Evolutionary conservation across 2,113 vertebrate species (phyloP).

Genomic region (Oryzias melastigma): DNA sequence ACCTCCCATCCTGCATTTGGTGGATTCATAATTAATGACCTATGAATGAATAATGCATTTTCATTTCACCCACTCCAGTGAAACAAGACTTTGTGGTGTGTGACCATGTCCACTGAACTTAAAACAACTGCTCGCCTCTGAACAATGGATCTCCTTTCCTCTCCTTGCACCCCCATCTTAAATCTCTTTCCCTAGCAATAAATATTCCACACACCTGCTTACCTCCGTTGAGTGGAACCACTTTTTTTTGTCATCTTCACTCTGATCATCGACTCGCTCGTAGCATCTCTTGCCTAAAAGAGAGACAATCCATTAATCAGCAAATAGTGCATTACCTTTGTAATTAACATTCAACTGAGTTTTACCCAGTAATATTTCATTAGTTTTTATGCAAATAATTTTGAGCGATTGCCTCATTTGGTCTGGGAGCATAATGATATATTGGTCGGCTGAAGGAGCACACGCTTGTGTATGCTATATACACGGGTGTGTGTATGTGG

Average conservation of each 20-base stretch:
- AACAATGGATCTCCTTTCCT: slow-evolving; percentile 31
- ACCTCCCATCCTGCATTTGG: slow-evolving; percentile 57
- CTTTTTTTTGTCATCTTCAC: slow-evolving; percentile 35
- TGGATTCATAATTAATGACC: slow-evolving; percentile 76
- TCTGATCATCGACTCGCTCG: slow-evolving; percentile 54
- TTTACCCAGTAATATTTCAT: slow-evolving; percentile 93
- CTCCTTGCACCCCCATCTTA: not conserved
- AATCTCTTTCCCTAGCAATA: slow-evolving; percentile 17
- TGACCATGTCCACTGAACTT: slow-evolving; percentile 64
- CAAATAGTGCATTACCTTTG: slow-evolving; percentile 96
- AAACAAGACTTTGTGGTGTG: slow-evolving; percentile 63
- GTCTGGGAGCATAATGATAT: slow-evolving; percentile 85
- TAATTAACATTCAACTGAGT: slow-evolving; percentile 96
- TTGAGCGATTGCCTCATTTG: slow-evolving; percentile 97
- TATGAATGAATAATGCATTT: slow-evolving; percentile 76
- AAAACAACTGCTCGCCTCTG: slow-evolving; percentile 45
- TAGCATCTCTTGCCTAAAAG: slow-evolving; percentile 66
- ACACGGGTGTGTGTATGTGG: slow-evolving; percentile 2
- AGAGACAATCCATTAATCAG: slow-evolving; percentile 96
- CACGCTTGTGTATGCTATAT: not conserved
- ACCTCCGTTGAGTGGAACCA: slow-evolving; percentile 32
- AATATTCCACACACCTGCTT: slow-evolving; percentile 49
- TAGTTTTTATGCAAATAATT: slow-evolving; percentile 98
- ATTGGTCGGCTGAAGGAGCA: slow-evolving; percentile 74
- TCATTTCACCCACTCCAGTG: slow-evolving; percentile 57